phyloP scores from a whole-genome alignment of 2,113 vertebrate species.

The Tichodroma muraria region DNA sequence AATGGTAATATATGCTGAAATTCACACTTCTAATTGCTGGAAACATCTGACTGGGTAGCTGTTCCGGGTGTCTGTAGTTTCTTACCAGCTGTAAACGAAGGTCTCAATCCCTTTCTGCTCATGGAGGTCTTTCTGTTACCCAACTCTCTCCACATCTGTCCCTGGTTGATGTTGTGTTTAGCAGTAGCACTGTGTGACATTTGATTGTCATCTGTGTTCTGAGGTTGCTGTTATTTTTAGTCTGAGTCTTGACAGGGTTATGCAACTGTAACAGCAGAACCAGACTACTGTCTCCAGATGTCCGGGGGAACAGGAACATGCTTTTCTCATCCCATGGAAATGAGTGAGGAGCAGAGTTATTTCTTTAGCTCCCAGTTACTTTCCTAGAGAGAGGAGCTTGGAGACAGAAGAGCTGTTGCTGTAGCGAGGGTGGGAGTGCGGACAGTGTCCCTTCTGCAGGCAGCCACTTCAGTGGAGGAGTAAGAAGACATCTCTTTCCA shows the following conservation, averaged over 20 bases:
- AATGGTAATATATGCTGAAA: not conserved
- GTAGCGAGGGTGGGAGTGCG: not conserved
- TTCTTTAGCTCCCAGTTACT: not conserved
- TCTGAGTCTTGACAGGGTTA: slow-evolving; percentile 1
- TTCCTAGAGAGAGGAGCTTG: slow-evolving; percentile 15
- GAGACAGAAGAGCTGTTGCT: not conserved
- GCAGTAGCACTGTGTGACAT: not conserved
- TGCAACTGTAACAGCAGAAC: not conserved
- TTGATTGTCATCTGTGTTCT: slow-evolving; percentile 46
- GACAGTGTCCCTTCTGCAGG: not conserved
- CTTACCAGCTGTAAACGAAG: not conserved
- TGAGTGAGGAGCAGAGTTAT: not conserved
- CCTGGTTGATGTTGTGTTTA: not conserved
- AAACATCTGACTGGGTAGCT: not conserved
- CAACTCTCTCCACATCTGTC: not conserved
- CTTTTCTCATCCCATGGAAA: slow-evolving; percentile 19
- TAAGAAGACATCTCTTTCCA: rapidly evolving
- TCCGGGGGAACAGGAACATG: not conserved
- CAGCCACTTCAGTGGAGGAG: not conserved
- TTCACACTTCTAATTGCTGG: not conserved
- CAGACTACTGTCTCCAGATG: not conserved
- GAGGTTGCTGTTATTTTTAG: slow-evolving; percentile 51
- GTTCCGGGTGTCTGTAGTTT: not conserved
- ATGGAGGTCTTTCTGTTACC: not conserved
- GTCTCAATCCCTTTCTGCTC: not conserved